Base-by-base conservation (phyloP, 2,888 invertebrate species). In the Lycophotia porphyrea region DNA sequence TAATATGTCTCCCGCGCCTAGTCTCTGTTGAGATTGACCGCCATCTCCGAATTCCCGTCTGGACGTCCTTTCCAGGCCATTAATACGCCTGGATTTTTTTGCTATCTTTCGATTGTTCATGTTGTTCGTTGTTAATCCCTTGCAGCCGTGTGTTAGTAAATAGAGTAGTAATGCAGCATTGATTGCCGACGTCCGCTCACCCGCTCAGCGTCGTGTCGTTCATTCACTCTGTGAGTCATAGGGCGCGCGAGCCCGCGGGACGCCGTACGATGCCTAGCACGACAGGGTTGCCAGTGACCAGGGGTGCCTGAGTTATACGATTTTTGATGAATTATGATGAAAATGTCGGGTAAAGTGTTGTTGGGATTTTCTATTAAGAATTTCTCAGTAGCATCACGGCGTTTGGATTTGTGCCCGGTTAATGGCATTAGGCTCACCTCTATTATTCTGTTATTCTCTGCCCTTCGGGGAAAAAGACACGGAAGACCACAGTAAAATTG, bases 151-250 rank as follows among this genome's bases (percentile, higher is more conserved):
- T 82, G 87, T 87, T 87, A 78, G 86, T 87, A 87, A 87, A 87
- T 86, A 86, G 78, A 81, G 85, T 87, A 87, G 88, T 84, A 80
- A 86, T 85, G 81, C 80, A 74, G 74, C 81, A 84, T 87, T 88
- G 88, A 88, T 88, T 87, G 87, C 76, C 44, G 73, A 55, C 74
- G 74, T 79, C 81, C 81, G 81, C 71, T 80, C 74, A 18, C 27
- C 31, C 60, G 60, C 74, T 49, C 69, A 71, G 58, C 73, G 74
- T 74, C 74, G 79, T 44, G 63, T 60, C 77, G 87, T 85, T 82
- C 88, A 87, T 86, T 87, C 88, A 86, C 78, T 86, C 80, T 39
- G 76, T 75, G 86, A 71, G 82, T 78, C 82, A 80, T 65, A 34
- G 85, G 81, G 78, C 85, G 79, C 76, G 77, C 69, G 74, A 81